These are phyloP conservation scores for Gymnoscelis rufifasciata DNA, from an alignment of 2,888 invertebrate species.

Conservation along the genomic window DNA sequence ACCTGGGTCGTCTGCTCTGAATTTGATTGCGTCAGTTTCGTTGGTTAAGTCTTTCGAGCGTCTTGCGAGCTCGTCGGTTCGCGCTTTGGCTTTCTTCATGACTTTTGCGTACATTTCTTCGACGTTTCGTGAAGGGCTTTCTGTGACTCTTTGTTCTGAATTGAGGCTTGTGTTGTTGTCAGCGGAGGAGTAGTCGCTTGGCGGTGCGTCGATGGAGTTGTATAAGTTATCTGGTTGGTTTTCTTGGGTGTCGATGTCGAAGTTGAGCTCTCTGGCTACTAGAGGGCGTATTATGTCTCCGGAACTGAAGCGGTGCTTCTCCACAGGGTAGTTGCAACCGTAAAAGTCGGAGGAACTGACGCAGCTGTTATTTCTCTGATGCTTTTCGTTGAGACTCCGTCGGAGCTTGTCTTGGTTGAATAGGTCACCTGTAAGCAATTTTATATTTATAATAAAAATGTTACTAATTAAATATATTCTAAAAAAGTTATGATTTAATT, in stretches of 20 bases:
- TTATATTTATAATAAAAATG: neutral
- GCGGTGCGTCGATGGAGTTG: conserved; percentile 63
- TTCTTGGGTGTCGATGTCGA: conserved; percentile 62
- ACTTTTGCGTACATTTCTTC: conserved; percentile 96
- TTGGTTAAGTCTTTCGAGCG: conserved; percentile 50
- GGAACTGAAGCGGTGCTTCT: conserved; percentile 73
- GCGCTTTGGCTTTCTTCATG: conserved; percentile 82
- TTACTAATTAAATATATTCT: neutral
- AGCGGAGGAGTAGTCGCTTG: conserved; percentile 54
- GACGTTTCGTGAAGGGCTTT: conserved; percentile 83
- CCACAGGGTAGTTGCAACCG: conserved; percentile 76
- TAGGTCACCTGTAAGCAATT: conserved; percentile 59
- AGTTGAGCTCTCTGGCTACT: conserved; percentile 66
- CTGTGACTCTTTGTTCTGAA: conserved; percentile 64
- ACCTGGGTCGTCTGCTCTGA: conserved; percentile 70
- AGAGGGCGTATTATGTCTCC: conserved; percentile 70
- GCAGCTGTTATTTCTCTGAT: conserved; percentile 75
- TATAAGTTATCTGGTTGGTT: conserved; percentile 56
- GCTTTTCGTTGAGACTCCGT: conserved; percentile 73
- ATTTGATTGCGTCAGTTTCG: conserved; percentile 46
- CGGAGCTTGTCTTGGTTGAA: conserved; percentile 70
- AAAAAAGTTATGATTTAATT: too few species aligned
- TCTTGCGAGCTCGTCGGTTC: conserved; percentile 50
- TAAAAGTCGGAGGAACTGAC: conserved; percentile 76
- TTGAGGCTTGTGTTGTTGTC: conserved; percentile 52